A percentile compares a stretch with the other conserved stretches of the same genome.
phyloP scores from a whole-genome alignment of 2,113 vertebrate genomes.

The Tupaia chinensis region DNA sequence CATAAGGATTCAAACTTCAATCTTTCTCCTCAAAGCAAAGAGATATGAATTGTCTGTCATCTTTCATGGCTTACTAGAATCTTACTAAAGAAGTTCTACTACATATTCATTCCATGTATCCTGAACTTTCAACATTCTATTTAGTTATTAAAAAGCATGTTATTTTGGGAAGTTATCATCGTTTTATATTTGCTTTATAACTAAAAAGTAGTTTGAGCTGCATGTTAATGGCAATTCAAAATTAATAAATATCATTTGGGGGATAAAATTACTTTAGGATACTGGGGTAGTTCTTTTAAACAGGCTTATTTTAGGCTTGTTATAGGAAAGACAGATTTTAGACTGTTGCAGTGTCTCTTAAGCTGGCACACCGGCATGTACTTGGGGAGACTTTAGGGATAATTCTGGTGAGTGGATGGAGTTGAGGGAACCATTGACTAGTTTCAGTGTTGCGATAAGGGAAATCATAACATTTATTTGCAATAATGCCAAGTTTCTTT shows the following conservation, averaged over 20 bases:
- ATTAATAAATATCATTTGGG: neutral
- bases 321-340: neutral
- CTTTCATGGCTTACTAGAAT: neutral
- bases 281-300: neutral
- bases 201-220: neutral
- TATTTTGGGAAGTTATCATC: constrained; percentile 4
- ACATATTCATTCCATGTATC: neutral
- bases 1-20: neutral
- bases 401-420: neutral
- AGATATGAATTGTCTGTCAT: neutral
- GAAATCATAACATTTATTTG: neutral
- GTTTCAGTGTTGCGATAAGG: neutral
- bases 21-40: constrained; percentile 11
- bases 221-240: neutral
- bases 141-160: neutral
- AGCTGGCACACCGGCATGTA: neutral
- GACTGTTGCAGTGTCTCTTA: neutral
- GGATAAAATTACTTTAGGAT: neutral
- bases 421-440: neutral
- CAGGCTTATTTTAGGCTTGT: constrained; percentile 6
- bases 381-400: neutral
- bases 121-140: neutral
- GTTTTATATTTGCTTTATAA: neutral
- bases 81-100: neutral
- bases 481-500: neutral